Conservation (phyloP, 2,888 invertebrate species). For the Oxytorus armatus region DNA sequence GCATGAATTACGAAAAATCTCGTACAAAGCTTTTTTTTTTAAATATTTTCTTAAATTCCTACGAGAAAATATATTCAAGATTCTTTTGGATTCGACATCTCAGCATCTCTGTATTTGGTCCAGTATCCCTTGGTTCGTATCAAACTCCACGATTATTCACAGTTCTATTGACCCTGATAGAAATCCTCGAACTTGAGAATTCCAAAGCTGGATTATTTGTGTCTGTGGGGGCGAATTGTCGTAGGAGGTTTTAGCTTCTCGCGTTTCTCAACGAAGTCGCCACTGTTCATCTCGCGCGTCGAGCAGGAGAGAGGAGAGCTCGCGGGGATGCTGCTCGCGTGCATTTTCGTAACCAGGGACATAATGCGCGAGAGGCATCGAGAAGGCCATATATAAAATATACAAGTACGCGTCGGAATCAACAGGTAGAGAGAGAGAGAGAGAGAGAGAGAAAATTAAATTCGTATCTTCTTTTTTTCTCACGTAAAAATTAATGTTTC, state of each 20-base stretch:
- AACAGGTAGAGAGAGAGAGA: conserved; percentile 66
- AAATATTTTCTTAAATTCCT: no score
- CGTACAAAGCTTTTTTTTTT: no score
- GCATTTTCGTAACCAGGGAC: conserved; percentile 6
- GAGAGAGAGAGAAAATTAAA: conserved; percentile 31
- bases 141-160: no score
- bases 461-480: not conserved
- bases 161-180: no score
- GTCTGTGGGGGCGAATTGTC: no score
- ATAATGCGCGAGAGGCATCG: conserved; percentile 34
- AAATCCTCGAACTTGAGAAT: no score
- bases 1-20: no score
- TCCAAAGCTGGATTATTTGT: no score
- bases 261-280: conserved; percentile 66
- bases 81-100: no score
- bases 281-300: conserved; percentile 37
- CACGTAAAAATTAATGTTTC: conserved; percentile 7
- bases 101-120: no score
- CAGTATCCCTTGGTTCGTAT: no score
- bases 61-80: no score
- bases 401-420: conserved; percentile 53
- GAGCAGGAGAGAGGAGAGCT: conserved; percentile 22
- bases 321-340: conserved; percentile 14
- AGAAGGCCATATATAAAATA: conserved; percentile 18
- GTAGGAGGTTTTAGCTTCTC: not conserved